A percentile compares a stretch with the other conserved stretches of the same genome.
These are phyloP conservation scores for Cryptocephalus primarius DNA, from an alignment of 2,888 invertebrate genomes.

Conservation along the genomic window DNA sequence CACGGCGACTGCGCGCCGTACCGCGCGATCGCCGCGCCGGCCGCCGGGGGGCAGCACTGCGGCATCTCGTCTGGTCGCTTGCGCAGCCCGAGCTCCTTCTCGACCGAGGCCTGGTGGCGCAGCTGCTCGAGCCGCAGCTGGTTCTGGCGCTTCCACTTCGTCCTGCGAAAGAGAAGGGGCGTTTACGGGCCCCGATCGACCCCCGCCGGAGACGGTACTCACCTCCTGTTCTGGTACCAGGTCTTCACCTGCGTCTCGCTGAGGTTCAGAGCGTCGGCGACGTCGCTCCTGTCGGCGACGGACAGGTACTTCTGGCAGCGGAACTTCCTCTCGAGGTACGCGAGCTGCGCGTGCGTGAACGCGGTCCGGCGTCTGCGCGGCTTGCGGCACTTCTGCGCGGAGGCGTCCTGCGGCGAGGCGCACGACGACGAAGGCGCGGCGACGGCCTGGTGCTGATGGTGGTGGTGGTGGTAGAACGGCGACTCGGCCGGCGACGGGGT, in stretches of 20 bases:
- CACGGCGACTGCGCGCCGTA: constrained; percentile 39
- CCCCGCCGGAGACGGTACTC: constrained; percentile 11
- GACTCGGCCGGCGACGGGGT: neutral
- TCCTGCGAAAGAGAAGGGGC: constrained; percentile 51
- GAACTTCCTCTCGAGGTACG: constrained; percentile 85
- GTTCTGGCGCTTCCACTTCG: constrained; percentile 84
- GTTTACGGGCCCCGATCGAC: too few species aligned
- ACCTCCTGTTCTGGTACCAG: constrained; percentile 89
- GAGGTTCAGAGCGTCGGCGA: constrained; percentile 78
- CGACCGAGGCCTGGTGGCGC: constrained; percentile 70
- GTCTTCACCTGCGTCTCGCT: constrained; percentile 94
- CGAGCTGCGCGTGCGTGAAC: constrained; percentile 88
- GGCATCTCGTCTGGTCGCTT: constrained; percentile 17
- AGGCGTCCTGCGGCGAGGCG: constrained; percentile 1
- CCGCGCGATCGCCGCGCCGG: constrained; percentile 16
- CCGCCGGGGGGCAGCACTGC: constrained; percentile 32
- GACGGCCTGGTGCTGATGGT: constrained; percentile 3
- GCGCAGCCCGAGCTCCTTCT: constrained; percentile 47
- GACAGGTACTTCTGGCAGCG: constrained; percentile 89
- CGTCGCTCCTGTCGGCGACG: constrained; percentile 86
- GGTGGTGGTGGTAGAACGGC: constrained; percentile 6
- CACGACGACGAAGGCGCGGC: constrained; percentile 2
- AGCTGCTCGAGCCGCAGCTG: constrained; percentile 76
- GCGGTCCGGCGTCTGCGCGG: constrained; percentile 79
- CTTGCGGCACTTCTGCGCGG: constrained; percentile 50